Evolutionary conservation across 2,888 invertebrate genomes (phyloP).

Genomic region (Zaprionus obscuricornis): DNA sequence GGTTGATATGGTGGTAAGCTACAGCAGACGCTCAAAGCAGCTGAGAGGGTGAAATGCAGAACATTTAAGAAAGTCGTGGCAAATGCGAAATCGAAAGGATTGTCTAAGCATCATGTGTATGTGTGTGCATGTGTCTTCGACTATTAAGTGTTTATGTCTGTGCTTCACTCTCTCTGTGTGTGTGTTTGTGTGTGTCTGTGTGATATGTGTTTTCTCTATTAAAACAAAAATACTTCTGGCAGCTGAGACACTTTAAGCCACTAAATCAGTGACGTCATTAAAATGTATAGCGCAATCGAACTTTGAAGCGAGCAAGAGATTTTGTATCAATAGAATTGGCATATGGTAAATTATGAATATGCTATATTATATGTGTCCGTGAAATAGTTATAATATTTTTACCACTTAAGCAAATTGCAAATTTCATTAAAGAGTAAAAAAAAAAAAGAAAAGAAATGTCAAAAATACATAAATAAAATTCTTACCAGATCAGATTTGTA

Average conservation of each 20-base stretch:
- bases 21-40: slow-evolving; percentile 1
- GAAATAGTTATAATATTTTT: no score
- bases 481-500: no score
- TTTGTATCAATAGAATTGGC: not conserved
- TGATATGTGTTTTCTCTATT: slow-evolving; percentile 28
- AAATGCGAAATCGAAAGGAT: slow-evolving; percentile 64
- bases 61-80: slow-evolving; percentile 66
- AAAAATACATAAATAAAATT: no score
- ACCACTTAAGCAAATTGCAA: no score
- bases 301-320: not conserved
- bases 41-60: slow-evolving; percentile 45
- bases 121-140: slow-evolving; percentile 6
- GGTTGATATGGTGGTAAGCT: not conserved
- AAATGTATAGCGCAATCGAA: not conserved
- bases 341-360: no score
- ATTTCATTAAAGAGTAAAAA: no score
- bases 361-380: no score
- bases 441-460: no score
- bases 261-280: slow-evolving; percentile 53
- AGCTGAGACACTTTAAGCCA: slow-evolving; percentile 33
- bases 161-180: no score
- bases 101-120: slow-evolving; percentile 10
- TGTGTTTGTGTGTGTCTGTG: not conserved
- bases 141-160: no score
- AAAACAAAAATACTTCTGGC: slow-evolving; percentile 45